These are phyloP conservation scores for Echinometra lucunter DNA, from an alignment of 53 echinoderm and acorn worm genomes.

Conservation along the genomic window DNA sequence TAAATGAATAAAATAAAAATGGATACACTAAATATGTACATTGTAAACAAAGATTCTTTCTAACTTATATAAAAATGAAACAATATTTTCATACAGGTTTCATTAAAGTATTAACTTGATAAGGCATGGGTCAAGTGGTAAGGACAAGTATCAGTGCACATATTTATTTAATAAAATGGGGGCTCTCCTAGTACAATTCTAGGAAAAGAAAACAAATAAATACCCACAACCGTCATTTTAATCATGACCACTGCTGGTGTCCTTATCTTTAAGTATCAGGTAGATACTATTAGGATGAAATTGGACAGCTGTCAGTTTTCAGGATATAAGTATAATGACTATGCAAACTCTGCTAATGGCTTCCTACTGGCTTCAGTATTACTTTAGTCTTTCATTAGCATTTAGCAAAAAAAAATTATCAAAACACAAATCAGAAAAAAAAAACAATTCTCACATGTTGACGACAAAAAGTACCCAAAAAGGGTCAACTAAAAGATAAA, in stretches of 20 bases:
- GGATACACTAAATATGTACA: no score
- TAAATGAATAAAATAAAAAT: no score
- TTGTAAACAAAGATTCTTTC: no score
- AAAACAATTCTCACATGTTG: background rate
- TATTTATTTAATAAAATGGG: no score
- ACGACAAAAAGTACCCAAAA: background rate
- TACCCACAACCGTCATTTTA: background rate
- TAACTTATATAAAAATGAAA: no score
- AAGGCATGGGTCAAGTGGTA: no score
- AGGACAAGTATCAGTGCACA: no score
- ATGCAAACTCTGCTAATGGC: background rate
- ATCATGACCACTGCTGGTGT: background rate
- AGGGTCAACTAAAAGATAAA: background rate
- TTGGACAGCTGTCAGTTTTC: background rate
- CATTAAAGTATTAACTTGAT: no score
- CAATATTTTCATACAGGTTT: no score
- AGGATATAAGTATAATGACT: conserved; percentile 26
- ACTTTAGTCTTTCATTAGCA: background rate
- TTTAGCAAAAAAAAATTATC: no score
- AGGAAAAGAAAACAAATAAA: background rate
- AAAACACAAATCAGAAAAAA: no score
- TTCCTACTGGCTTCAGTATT: background rate
- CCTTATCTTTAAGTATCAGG: background rate
- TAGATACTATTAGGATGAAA: background rate
- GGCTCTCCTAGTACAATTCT: no score